Percentiles rank a stretch among this genome's conserved stretches.
These are phyloP conservation scores for Acronicta aceris DNA, from an alignment of 2,888 invertebrate genomes.

Conservation along the genomic window DNA sequence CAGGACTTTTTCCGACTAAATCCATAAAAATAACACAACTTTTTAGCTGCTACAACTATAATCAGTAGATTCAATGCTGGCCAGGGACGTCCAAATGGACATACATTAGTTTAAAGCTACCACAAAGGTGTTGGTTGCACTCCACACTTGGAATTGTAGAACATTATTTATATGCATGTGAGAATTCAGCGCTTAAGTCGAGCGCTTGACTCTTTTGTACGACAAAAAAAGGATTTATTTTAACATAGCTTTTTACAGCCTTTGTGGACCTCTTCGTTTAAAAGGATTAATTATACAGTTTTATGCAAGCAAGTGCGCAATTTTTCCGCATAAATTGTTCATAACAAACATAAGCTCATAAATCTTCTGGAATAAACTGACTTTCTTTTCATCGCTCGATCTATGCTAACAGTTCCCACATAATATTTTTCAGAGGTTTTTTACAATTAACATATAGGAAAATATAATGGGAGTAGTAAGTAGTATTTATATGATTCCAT, in stretches of 20 bases:
- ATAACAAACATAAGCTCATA: not conserved
- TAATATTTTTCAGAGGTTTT: no score
- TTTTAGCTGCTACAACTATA: conserved; percentile 42
- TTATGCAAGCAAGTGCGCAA: not conserved
- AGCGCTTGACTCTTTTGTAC: not conserved
- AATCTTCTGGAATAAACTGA: not conserved
- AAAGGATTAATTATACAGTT: conserved; percentile 2
- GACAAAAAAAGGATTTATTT: conserved; percentile 1
- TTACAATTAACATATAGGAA: no score
- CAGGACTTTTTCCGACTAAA: no score
- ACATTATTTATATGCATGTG: conserved; percentile 42
- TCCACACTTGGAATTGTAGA: conserved; percentile 28
- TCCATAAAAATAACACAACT: no score
- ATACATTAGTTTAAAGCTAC: conserved; percentile 46
- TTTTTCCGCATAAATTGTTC: conserved; percentile 1
- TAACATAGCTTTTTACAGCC: not conserved
- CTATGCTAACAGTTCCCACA: no score
- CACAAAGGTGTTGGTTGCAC: conserved; percentile 46
- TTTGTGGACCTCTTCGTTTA: not conserved
- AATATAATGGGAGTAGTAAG: no score
- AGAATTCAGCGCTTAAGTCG: conserved; percentile 18
- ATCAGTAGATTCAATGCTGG: conserved; percentile 40
- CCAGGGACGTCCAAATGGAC: conserved; percentile 44
- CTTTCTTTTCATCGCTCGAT: no score
- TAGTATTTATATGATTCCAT: no score